These are phyloP conservation scores for Chelonia mydas DNA, from an alignment of 2,797 vertebrate species.

Conservation along the genomic window DNA sequence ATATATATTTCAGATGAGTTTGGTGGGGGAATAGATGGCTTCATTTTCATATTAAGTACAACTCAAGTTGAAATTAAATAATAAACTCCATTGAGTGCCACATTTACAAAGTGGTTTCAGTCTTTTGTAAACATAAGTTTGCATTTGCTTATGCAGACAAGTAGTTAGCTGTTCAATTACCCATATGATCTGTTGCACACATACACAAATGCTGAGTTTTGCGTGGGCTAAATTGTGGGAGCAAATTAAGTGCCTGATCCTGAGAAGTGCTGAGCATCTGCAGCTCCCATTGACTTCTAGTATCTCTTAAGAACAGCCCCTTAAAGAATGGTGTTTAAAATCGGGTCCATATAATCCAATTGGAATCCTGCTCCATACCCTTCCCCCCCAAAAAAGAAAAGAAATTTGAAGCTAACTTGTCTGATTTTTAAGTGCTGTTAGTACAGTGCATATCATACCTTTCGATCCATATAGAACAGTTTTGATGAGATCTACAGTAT, in stretches of 20 bases:
- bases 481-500: background rate
- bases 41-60: slow-evolving; percentile 11
- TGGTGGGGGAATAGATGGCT: background rate
- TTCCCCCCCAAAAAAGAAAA: background rate
- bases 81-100: background rate
- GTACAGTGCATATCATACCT: background rate
- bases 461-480: slow-evolving; percentile 9
- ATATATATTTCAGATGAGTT: background rate
- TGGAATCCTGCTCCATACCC: background rate
- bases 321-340: background rate
- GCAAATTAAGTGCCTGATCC: background rate
- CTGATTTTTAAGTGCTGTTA: slow-evolving; percentile 1
- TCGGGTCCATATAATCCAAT: background rate
- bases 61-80: background rate
- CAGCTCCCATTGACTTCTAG: background rate
- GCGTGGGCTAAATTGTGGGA: background rate
- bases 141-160: background rate
- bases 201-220: background rate
- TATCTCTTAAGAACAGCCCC: background rate
- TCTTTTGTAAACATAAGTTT: background rate
- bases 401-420: background rate
- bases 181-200: background rate
- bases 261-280: background rate
- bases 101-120: slow-evolving; percentile 34
- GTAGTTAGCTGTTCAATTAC: background rate